Conservation (phyloP, 2,797 vertebrate genomes). For the Anguilla marmorata region DNA sequence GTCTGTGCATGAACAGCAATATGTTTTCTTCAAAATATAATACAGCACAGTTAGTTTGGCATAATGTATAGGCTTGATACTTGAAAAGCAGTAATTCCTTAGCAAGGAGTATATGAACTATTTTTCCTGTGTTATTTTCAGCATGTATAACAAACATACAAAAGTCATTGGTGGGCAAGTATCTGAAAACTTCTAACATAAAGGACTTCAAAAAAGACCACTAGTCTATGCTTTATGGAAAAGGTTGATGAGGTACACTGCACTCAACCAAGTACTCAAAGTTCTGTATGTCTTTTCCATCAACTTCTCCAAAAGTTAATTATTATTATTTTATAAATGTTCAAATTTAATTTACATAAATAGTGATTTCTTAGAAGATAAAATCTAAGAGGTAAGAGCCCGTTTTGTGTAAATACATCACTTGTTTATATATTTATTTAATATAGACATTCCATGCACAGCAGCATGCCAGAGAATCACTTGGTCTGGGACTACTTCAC, state of each 20-base stretch:
- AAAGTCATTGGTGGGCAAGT: not conserved
- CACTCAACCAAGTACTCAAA: too few relatives aligned
- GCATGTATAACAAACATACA: not conserved
- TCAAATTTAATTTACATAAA: not conserved
- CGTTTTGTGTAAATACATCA: not conserved
- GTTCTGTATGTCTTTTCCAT: not conserved
- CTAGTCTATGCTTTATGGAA: not conserved
- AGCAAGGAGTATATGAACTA: too few relatives aligned
- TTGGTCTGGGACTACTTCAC: not conserved
- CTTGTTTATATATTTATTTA: too few relatives aligned
- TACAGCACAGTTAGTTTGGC: not conserved
- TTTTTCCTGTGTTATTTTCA: not conserved
- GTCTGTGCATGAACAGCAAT: not conserved
- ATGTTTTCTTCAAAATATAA: too few relatives aligned
- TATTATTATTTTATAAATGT: not conserved
- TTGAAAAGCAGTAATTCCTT: too few relatives aligned
- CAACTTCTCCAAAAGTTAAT: not conserved
- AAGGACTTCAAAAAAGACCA: not conserved
- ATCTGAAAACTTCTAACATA: not conserved
- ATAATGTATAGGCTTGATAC: not conserved
- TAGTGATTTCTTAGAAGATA: not conserved
- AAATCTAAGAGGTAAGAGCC: not conserved
- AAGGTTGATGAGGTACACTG: not conserved
- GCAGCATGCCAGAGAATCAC: too few relatives aligned
- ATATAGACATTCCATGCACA: too few relatives aligned